These are phyloP conservation scores for Dascillus cervinus DNA, from an alignment of 2,888 invertebrate species.

Conservation along the genomic window DNA sequence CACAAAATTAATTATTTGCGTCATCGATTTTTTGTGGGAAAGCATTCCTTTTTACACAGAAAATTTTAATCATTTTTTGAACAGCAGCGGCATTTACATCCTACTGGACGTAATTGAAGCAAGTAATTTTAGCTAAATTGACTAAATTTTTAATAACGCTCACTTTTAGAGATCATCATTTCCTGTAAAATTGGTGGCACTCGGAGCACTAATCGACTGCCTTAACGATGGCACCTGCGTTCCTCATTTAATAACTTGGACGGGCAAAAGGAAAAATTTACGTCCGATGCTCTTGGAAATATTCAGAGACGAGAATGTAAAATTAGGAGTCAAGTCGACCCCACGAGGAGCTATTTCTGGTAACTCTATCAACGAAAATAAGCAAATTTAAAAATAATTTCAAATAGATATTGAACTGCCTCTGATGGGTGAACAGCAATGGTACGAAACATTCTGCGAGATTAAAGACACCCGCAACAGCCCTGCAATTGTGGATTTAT, in stretches of 20 bases:
- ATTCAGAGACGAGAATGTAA: conserved; percentile 41
- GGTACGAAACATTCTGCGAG: conserved; percentile 29
- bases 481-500: conserved; percentile 37
- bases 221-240: conserved; percentile 34
- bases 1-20: conserved; percentile 35
- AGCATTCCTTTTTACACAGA: conserved; percentile 27
- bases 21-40: conserved; percentile 41
- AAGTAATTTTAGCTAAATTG: conserved; percentile 3
- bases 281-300: conserved; percentile 36
- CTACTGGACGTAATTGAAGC: conserved; percentile 41
- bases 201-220: conserved; percentile 40
- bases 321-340: conserved; percentile 30
- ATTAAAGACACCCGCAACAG: conserved; percentile 27
- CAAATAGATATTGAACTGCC: conserved; percentile 27
- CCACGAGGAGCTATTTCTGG: conserved; percentile 35
- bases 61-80: conserved; percentile 32
- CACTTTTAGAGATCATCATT: conserved; percentile 26
- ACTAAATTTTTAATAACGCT: neutral
- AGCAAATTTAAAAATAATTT: conserved; percentile 1
- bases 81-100: conserved; percentile 33
- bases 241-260: conserved; percentile 44
- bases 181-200: conserved; percentile 35
- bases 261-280: conserved; percentile 31
- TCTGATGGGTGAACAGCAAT: conserved; percentile 40
- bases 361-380: too few relatives aligned